These are phyloP conservation scores for Pyrocoelia pectoralis DNA, from an alignment of 2,888 invertebrate species.

Conservation along the genomic window DNA sequence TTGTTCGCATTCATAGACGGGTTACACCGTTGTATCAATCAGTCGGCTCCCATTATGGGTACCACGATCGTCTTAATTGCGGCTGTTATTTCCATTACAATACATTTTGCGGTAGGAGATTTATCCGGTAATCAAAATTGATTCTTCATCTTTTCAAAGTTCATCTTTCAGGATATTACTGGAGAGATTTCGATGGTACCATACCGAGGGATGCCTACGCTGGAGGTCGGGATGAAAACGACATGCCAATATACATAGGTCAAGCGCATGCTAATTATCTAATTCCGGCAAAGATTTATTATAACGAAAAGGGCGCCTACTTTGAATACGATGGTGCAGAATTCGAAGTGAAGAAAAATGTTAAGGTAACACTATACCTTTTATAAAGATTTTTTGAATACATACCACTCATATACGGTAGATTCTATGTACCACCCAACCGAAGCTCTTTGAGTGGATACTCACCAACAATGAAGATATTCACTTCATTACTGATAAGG, in stretches of 20 bases:
- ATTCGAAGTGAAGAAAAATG: background rate
- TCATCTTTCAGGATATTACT: background rate
- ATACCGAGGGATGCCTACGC: background rate
- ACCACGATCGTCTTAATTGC: no score
- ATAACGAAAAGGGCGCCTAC: background rate
- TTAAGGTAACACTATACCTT: no score
- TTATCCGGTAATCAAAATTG: no score
- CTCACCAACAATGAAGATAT: slow-evolving; percentile 8
- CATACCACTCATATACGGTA: no score
- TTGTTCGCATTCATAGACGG: no score
- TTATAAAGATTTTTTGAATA: no score
- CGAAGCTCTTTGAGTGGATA: slow-evolving; percentile 25
- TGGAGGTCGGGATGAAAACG: background rate
- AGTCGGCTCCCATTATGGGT: no score
- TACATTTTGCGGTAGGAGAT: no score
- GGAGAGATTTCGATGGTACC: slow-evolving; percentile 8
- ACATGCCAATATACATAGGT: background rate
- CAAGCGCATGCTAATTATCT: background rate
- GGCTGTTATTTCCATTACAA: no score
- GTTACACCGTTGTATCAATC: no score
- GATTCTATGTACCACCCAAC: slow-evolving; percentile 22
- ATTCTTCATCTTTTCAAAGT: no score
- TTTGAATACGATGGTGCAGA: background rate
- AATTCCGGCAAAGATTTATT: slow-evolving; percentile 1
- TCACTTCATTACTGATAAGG: background rate